phyloP scores from a whole-genome alignment of 2,797 vertebrate species.

The Salarias fasciatus region DNA sequence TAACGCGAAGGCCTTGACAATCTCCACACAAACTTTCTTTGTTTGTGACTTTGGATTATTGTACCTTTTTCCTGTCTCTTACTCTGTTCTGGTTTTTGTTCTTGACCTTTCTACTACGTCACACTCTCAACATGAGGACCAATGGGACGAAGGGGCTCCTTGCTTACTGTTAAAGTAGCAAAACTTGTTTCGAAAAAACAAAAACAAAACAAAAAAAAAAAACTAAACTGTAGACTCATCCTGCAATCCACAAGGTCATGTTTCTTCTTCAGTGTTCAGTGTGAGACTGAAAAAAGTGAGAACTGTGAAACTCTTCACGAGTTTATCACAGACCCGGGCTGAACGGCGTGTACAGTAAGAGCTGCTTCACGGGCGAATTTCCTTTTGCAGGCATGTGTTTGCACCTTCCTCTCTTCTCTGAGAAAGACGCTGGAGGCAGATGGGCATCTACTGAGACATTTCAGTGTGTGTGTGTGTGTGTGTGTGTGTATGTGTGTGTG shows the following conservation, averaged over 20 bases:
- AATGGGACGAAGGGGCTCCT: constrained; percentile 78
- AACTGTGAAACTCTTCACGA: constrained; percentile 19
- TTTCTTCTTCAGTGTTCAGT: constrained; percentile 21
- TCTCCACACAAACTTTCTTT: constrained; percentile 61
- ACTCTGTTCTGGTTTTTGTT: constrained; percentile 19
- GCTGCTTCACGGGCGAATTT: constrained; percentile 8
- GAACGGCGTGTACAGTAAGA: constrained; percentile 25
- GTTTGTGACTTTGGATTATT: constrained; percentile 38
- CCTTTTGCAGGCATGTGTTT: constrained; percentile 40
- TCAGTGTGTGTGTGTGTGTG: constrained; percentile 4
- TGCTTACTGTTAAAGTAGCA: constrained; percentile 75
- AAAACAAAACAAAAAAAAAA: too few species aligned
- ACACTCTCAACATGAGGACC: constrained; percentile 54
- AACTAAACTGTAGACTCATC: constrained; percentile 9
- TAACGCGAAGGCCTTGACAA: constrained; percentile 79
- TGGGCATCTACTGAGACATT: constrained; percentile 43
- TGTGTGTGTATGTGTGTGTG: neutral
- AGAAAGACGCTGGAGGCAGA: constrained; percentile 50
- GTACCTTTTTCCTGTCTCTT: constrained; percentile 37
- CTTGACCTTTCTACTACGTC: constrained; percentile 43
- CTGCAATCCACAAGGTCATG: constrained; percentile 33
- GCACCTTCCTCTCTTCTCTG: constrained; percentile 27
- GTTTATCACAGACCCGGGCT: constrained; percentile 43
- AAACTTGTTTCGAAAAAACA: constrained; percentile 46
- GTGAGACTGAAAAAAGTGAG: constrained; percentile 38